phyloP scores from a whole-genome alignment of 2,797 vertebrate genomes.

The Sebastes itinus region DNA sequence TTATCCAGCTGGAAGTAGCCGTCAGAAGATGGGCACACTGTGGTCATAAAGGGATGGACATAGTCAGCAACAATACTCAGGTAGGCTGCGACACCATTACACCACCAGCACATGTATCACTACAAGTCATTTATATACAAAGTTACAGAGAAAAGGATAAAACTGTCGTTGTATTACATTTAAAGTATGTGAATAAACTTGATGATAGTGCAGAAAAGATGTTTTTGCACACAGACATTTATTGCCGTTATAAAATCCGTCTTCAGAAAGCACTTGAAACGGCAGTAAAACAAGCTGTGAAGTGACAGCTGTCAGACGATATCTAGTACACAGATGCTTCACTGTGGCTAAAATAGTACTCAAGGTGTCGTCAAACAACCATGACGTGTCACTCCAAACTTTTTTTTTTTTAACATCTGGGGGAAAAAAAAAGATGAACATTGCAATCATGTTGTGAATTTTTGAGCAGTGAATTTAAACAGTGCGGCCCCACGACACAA shows the following conservation, averaged over 20 bases:
- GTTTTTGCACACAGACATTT: constrained; percentile 1
- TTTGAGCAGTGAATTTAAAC: not conserved
- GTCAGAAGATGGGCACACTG: constrained; percentile 49
- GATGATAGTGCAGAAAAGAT: not conserved
- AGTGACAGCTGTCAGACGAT: constrained; percentile 48
- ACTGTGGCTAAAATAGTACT: constrained; percentile 13
- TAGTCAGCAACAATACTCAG: not conserved
- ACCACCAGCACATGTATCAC: not conserved
- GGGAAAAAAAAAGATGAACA: not conserved
- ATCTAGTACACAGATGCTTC: constrained; percentile 31
- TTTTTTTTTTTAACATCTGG: not conserved
- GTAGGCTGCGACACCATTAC: not conserved
- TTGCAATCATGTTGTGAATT: not conserved
- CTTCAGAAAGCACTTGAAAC: not conserved
- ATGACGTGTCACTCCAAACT: constrained; percentile 4
- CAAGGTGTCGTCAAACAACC: constrained; percentile 28
- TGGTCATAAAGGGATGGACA: not conserved
- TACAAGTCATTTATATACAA: not conserved
- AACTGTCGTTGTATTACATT: not conserved
- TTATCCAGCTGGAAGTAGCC: constrained; percentile 55
- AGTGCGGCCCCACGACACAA: not conserved
- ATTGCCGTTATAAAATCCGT: constrained; percentile 2
- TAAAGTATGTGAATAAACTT: not conserved
- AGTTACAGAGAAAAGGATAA: not conserved
- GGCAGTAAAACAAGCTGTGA: constrained; percentile 17